Conservation (phyloP, 2,113 vertebrate species). For the Crotalus tigris region DNA sequence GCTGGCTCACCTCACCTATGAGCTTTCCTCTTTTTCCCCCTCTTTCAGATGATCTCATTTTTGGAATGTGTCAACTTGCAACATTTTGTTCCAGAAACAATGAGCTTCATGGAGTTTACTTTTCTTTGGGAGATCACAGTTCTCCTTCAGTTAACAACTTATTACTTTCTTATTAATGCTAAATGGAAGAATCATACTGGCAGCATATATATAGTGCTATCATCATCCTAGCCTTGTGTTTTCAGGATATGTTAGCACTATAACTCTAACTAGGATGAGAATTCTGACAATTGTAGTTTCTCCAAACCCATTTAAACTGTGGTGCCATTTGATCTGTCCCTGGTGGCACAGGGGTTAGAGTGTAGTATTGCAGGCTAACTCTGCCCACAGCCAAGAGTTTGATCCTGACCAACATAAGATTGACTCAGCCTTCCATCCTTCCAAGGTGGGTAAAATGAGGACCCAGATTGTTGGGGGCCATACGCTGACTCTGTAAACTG, state of each 20-base stretch:
- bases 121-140: neutral
- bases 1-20: slow-evolving; percentile 47
- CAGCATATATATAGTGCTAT: slow-evolving; percentile 19
- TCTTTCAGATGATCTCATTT: slow-evolving; percentile 32
- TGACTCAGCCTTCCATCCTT: neutral
- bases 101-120: neutral
- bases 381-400: neutral
- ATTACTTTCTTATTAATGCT: neutral
- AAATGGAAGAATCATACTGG: neutral
- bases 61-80: slow-evolving; percentile 26
- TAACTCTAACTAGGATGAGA: neutral
- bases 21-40: neutral
- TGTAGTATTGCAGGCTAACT: neutral
- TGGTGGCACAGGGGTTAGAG: neutral
- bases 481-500: neutral
- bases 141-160: neutral
- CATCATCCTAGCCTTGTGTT: neutral
- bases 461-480: neutral
- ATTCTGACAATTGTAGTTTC: neutral
- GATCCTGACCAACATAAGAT: neutral
- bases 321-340: neutral
- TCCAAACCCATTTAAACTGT: neutral
- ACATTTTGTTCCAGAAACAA: neutral
- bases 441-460: neutral
- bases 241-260: neutral